phyloP scores from a whole-genome alignment of 2,888 invertebrate species.

The Diogma glabrata region DNA sequence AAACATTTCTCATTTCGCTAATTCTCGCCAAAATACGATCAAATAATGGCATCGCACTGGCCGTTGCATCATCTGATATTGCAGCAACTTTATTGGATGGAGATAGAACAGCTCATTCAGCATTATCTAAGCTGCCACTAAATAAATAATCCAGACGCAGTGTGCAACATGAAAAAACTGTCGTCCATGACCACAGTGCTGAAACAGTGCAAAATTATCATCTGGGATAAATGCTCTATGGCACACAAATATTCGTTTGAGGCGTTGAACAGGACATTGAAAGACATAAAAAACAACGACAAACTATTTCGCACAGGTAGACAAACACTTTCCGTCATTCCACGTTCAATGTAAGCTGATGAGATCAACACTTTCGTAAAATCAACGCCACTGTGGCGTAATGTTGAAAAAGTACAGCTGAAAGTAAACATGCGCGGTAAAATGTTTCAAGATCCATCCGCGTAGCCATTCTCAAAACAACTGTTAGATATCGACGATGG shows the following conservation, averaged over 20 bases:
- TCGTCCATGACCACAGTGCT: not conserved
- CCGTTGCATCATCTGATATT: too few species aligned
- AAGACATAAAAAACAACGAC: not conserved
- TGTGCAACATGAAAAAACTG: not conserved
- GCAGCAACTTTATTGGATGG: too few species aligned
- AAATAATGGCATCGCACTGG: not conserved
- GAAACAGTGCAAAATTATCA: not conserved
- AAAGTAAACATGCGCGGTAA: too few species aligned
- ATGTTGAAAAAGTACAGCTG: not conserved
- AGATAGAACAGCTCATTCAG: constrained; percentile 1
- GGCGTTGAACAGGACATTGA: not conserved
- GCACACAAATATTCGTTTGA: not conserved
- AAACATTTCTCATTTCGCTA: too few species aligned
- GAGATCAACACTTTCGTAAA: not conserved
- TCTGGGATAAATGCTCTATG: not conserved
- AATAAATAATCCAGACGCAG: not conserved
- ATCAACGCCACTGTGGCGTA: not conserved
- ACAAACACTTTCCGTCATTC: not conserved
- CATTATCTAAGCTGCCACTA: not conserved
- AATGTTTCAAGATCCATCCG: too few species aligned
- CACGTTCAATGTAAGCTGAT: not conserved
- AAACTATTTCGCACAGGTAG: too few species aligned
- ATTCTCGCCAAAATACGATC: not conserved
- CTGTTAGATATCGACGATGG: too few species aligned
- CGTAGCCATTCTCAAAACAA: too few species aligned